Percentiles rank a stretch among this genome's conserved stretches.
Evolutionary conservation across 2,888 invertebrate species (phyloP).

Genomic region (Smittia sp.): DNA sequence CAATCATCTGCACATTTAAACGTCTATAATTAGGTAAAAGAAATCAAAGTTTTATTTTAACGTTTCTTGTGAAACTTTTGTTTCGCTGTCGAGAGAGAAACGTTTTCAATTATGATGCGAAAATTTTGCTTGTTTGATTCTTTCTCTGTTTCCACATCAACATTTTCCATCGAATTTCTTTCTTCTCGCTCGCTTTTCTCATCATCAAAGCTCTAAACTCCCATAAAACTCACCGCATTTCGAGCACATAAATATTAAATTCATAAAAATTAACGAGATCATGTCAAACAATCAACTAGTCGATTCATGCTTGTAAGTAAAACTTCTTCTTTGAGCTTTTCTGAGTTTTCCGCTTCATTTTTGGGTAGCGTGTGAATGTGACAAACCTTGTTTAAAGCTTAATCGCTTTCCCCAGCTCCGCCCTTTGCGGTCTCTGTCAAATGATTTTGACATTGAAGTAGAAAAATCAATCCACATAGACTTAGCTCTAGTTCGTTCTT

Average conservation of each 20-base stretch:
- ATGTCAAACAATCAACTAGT: slow-evolving; percentile 66
- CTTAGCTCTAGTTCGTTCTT: background rate
- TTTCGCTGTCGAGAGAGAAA: background rate
- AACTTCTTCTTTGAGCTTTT: slow-evolving; percentile 18
- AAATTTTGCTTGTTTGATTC: background rate
- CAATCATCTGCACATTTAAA: background rate
- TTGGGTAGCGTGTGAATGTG: background rate
- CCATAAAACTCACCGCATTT: background rate
- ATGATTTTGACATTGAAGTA: slow-evolving; percentile 9
- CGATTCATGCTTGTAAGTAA: slow-evolving; percentile 65
- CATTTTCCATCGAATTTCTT: background rate
- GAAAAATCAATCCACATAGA: background rate
- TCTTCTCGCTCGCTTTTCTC: background rate
- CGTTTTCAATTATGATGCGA: background rate
- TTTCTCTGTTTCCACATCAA: background rate
- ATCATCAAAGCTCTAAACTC: background rate
- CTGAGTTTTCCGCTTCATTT: background rate
- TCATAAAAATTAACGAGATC: slow-evolving; percentile 22
- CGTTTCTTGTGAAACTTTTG: background rate
- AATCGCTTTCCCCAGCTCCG: background rate
- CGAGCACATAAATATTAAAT: background rate
- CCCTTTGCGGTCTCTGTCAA: background rate
- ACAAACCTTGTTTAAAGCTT: background rate
- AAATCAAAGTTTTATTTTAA: background rate
- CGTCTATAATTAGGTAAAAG: background rate